Percentiles rank a stretch among this genome's conserved stretches.
Evolutionary conservation across 2,888 invertebrate genomes (phyloP).

Genomic region (Arctia plantaginis): DNA sequence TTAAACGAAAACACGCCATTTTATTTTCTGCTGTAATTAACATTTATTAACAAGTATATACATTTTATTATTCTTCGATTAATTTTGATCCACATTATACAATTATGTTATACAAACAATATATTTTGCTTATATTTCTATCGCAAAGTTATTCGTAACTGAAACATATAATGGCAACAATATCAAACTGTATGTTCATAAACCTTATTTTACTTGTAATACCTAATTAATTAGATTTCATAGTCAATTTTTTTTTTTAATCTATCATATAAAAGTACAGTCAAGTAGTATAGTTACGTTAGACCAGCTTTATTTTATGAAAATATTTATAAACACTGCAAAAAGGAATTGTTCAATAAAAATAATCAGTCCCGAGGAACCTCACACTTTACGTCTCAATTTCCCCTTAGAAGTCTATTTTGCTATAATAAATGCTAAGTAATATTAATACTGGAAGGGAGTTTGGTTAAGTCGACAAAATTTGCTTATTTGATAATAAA

Average conservation of each 20-base stretch:
- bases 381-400: background rate
- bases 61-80: background rate
- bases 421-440: background rate
- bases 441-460: background rate
- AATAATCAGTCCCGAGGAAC: background rate
- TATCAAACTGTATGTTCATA: background rate
- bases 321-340: background rate
- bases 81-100: background rate
- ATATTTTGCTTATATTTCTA: background rate
- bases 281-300: background rate
- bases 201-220: background rate
- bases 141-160: background rate
- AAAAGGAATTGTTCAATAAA: background rate
- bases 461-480: background rate
- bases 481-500: background rate
- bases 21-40: background rate
- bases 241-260: background rate
- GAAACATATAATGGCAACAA: background rate
- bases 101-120: background rate
- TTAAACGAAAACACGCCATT: background rate
- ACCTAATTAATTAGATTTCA: background rate
- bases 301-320: background rate
- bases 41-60: background rate
- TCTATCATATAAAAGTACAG: background rate
- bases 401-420: background rate